Percentiles rank a stretch among this genome's conserved stretches.
These are phyloP conservation scores for Pocillopora verrucosa DNA, from an alignment of 64 coral and sea anemone species.

Conservation along the genomic window DNA sequence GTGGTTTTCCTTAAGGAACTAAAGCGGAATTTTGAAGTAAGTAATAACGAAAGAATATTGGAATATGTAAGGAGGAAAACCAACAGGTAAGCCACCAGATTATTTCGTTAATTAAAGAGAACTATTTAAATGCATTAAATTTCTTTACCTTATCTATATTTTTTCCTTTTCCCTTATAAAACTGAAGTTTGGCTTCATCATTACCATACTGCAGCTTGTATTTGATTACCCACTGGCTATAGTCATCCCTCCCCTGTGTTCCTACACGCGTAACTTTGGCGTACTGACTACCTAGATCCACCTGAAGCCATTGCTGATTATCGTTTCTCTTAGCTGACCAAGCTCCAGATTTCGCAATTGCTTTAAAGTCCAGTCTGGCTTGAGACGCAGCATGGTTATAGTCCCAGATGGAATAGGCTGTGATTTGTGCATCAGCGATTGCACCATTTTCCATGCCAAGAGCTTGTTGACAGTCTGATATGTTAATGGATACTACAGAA, in stretches of 20 bases:
- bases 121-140: neutral
- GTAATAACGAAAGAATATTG: neutral
- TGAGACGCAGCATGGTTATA: neutral
- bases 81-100: neutral
- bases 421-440: neutral
- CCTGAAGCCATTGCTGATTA: neutral
- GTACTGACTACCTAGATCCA: neutral
- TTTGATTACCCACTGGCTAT: no score
- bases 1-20: no score
- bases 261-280: neutral
- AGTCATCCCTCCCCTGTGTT: no score
- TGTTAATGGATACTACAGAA: neutral
- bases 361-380: neutral
- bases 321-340: neutral
- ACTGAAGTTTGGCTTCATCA: no score
- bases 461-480: neutral
- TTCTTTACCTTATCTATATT: neutral
- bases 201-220: no score
- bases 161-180: neutral
- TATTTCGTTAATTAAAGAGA: neutral
- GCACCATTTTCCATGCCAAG: neutral
- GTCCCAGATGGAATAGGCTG: neutral
- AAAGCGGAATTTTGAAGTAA: neutral
- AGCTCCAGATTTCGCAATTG: neutral
- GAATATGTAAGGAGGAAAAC: neutral